These are phyloP conservation scores for Heliangelus exortis DNA, from an alignment of 2,797 vertebrate species.

Conservation along the genomic window DNA sequence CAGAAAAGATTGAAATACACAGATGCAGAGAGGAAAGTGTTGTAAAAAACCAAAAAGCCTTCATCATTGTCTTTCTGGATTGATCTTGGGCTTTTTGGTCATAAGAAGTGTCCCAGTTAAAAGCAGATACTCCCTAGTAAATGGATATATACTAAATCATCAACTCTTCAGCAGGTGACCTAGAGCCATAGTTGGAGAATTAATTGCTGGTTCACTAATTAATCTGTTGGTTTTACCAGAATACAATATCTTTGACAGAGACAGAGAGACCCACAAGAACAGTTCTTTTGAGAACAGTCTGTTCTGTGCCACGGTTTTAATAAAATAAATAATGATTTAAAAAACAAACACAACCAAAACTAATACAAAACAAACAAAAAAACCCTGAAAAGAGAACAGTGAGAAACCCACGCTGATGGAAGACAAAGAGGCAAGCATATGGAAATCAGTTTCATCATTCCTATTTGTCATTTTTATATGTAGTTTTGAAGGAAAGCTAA, in stretches of 20 bases:
- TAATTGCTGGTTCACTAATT: neutral
- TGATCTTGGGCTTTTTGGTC: neutral
- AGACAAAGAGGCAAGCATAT: slow-evolving; percentile 15
- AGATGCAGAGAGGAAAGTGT: neutral
- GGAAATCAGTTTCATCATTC: slow-evolving; percentile 62
- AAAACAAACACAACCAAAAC: neutral
- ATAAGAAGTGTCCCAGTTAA: neutral
- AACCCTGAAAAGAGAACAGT: neutral
- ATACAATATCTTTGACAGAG: neutral
- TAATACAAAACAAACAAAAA: neutral
- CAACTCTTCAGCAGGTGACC: neutral
- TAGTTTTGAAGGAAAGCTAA: slow-evolving; percentile 61
- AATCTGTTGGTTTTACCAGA: slow-evolving; percentile 9
- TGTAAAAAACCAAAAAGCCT: neutral
- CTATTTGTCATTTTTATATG: slow-evolving; percentile 60
- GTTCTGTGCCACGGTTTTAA: neutral
- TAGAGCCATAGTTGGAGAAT: neutral
- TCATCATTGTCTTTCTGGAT: neutral
- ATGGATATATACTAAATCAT: neutral
- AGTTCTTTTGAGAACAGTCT: neutral
- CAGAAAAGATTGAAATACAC: neutral
- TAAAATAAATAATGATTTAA: neutral
- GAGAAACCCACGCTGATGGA: neutral
- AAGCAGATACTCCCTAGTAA: neutral
- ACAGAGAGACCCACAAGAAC: neutral